These are phyloP conservation scores for Cercopithecus neglectus DNA, from an alignment of 2,797 vertebrate species.

Conservation along the genomic window DNA sequence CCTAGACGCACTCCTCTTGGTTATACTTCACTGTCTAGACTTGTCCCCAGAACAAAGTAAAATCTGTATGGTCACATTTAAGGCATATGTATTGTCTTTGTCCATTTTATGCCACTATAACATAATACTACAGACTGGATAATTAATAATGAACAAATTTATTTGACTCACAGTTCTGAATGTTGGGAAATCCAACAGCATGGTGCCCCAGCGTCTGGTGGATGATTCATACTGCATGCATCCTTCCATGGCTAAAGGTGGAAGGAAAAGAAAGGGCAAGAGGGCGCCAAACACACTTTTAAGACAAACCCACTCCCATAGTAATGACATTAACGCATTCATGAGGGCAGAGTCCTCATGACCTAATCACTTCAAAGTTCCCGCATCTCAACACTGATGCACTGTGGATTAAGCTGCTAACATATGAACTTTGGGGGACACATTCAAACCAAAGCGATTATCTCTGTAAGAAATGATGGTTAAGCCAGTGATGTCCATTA, in stretches of 20 bases:
- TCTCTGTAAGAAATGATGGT: background rate
- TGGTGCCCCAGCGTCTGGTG: background rate
- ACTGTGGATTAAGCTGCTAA: background rate
- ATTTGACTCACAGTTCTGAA: background rate
- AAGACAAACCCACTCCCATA: background rate
- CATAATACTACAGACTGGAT: background rate
- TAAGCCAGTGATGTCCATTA: background rate
- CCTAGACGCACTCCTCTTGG: rapidly evolving
- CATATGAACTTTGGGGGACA: background rate
- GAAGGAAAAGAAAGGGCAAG: background rate
- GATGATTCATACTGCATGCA: background rate
- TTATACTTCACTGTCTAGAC: background rate
- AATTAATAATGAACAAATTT: background rate
- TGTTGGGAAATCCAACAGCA: background rate
- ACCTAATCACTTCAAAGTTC: background rate
- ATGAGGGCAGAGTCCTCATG: background rate
- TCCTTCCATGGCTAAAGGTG: background rate
- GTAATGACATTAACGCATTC: background rate
- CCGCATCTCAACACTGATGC: background rate
- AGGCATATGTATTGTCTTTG: background rate
- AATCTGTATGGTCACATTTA: background rate
- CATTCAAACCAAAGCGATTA: background rate
- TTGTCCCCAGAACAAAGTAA: background rate
- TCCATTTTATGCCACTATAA: background rate
- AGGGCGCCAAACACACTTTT: background rate